A percentile compares a stretch with the other conserved stretches of the same genome.
Evolutionary conservation across 2,113 vertebrate species (phyloP).

Genomic region (Aramus guarauna): DNA sequence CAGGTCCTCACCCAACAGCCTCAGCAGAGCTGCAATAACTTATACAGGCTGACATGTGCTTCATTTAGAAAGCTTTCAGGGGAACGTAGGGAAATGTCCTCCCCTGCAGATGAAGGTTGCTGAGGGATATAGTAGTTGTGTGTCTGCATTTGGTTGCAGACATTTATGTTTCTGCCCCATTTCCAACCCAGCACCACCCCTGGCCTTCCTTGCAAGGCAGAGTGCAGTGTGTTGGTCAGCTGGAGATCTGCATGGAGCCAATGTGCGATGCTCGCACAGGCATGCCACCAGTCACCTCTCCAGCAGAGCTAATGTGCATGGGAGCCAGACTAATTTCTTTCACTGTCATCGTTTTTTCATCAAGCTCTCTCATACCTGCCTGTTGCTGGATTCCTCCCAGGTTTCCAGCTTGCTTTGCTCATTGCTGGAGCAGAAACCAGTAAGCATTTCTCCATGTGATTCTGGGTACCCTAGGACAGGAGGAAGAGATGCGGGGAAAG

Average conservation of each 20-base stretch:
- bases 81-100: background rate
- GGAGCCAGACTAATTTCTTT: background rate
- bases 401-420: background rate
- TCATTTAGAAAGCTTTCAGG: background rate
- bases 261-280: accelerated
- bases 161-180: background rate
- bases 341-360: background rate
- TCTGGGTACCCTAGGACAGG: background rate
- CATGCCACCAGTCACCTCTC: background rate
- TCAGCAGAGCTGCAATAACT: background rate
- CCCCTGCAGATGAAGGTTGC: background rate
- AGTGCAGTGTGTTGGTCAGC: background rate
- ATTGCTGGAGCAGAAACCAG: background rate
- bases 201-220: background rate
- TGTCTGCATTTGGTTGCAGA: background rate
- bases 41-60: background rate
- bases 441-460: background rate
- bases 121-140: background rate
- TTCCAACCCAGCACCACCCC: background rate
- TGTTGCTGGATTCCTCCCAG: background rate
- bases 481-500: background rate
- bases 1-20: background rate
- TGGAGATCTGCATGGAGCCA: background rate
- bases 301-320: background rate
- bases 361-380: background rate